phyloP scores from a whole-genome alignment of 92 coral and sea anemone species.

The Parazoanthus swiftii region DNA sequence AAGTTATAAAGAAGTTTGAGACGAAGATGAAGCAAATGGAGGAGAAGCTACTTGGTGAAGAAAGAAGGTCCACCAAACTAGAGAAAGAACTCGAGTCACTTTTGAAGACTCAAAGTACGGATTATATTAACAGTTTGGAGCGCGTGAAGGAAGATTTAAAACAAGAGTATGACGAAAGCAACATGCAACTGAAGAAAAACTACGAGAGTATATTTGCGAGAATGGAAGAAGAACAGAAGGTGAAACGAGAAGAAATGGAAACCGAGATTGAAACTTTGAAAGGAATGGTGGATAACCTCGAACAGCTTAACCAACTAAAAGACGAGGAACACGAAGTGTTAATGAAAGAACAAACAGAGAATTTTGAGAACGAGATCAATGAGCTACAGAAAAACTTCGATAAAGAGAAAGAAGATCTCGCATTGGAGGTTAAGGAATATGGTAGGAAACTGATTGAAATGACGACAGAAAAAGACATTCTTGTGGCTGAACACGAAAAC shows the following conservation, averaged over 20 bases:
- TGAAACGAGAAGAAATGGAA: slow-evolving; percentile 68
- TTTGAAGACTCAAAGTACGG: slow-evolving; percentile 64
- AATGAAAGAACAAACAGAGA: slow-evolving; percentile 68
- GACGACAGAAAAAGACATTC: slow-evolving; percentile 37
- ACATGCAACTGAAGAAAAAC: slow-evolving; percentile 61
- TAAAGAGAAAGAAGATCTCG: slow-evolving; percentile 46
- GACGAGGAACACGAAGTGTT: slow-evolving; percentile 75
- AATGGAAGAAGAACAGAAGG: slow-evolving; percentile 78
- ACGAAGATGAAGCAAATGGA: slow-evolving; percentile 54
- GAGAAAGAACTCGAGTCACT: slow-evolving; percentile 64
- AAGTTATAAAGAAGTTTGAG: slow-evolving; percentile 54
- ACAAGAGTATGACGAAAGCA: slow-evolving; percentile 76
- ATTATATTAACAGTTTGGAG: slow-evolving; percentile 63
- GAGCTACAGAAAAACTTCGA: slow-evolving; percentile 55
- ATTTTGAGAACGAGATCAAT: slow-evolving; percentile 59
- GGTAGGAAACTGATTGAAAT: slow-evolving; percentile 46
- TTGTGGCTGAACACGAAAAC: slow-evolving; percentile 46
- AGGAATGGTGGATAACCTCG: slow-evolving; percentile 89
- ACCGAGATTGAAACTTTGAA: slow-evolving; percentile 78
- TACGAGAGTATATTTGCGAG: slow-evolving; percentile 74
- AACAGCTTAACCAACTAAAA: slow-evolving; percentile 78
- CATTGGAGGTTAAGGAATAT: slow-evolving; percentile 21
- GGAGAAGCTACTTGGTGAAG: slow-evolving; percentile 64
- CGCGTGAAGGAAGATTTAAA: slow-evolving; percentile 68
- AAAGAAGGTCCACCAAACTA: slow-evolving; percentile 51